Evolutionary conservation across 64 coral and sea anemone genomes (phyloP), one percentile per base, ranked within the genome.

Genomic region (Montipora capricornis): DNA sequence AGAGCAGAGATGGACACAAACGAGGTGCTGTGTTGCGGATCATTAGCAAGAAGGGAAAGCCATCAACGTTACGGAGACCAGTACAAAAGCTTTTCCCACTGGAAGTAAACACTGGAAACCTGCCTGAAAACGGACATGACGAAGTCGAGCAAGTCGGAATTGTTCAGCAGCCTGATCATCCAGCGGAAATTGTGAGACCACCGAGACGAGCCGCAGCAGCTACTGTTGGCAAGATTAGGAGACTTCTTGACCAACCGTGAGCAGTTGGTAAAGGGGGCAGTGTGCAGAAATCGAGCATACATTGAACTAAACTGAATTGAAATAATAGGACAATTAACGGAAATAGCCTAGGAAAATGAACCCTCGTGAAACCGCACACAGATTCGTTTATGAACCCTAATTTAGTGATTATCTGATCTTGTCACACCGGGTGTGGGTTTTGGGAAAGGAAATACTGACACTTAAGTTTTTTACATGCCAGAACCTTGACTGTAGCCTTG

Each of bases 71-170:
- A 7, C 73, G 53, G 47, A 96, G 91, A 90, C 87, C 91, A 14
- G 17, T 96, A 1, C 87, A 92, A 80, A 96, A 92, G 51, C 78
- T 92, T n/a, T 73, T 88, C 79, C 82, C 88, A 81, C 44, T 93
- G 20, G 76, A 87, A 71, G 62, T 87, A 20, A 78, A 62, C 11
- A 82, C 80, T 5, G 53, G 53, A 77, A 77, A 55, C 47, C 87
- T 44, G 19, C 53, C 55, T 53, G 19, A 52, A 60, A 44, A 74
- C 51, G 71, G 58, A 75, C 50, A 53, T 15, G 20, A 20, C 51
- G 11, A 17, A 22, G 37, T 3, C 49, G 81, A 44, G 26, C 14
- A 75, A 58, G 19, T 12, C 14, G 51, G 15, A 74, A 24, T 57
- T 52, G 74, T 75, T 13, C 51, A 89, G 24, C 68, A 75, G 51